Evolutionary conservation across 1,140 invertebrate species (phyloP).

Genomic region (Mercenaria mercenaria): DNA sequence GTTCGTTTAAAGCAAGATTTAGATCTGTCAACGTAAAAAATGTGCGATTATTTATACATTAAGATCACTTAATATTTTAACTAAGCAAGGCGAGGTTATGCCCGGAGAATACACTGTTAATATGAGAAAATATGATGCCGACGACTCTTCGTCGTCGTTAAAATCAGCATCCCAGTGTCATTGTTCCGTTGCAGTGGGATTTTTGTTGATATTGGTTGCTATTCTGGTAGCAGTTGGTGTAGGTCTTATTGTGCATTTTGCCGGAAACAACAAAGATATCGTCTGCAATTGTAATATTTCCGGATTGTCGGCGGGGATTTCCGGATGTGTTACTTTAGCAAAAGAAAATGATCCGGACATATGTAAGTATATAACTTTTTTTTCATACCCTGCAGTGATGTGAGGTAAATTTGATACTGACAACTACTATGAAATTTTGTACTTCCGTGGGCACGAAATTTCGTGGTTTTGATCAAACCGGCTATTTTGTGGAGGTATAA

Average conservation of each 20-base stretch:
- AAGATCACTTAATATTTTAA: too few relatives aligned
- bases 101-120: not conserved
- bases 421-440: too few relatives aligned
- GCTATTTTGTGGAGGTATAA: too few relatives aligned
- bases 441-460: too few relatives aligned
- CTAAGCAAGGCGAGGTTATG: too few relatives aligned
- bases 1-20: too few relatives aligned
- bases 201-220: not conserved
- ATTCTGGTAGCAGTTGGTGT: not conserved
- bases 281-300: not conserved
- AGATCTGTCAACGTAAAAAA: too few relatives aligned
- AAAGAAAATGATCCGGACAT: not conserved
- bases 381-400: too few relatives aligned
- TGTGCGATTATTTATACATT: too few relatives aligned
- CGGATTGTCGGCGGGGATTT: not conserved
- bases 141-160: not conserved
- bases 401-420: too few relatives aligned
- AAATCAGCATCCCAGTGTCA: not conserved
- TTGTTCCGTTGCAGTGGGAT: constrained; percentile 5
- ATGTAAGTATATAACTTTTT: not conserved
- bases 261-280: not conserved
- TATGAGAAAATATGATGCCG: constrained; percentile 44
- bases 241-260: constrained; percentile 11
- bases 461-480: too few relatives aligned
- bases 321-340: not conserved